phyloP scores from a whole-genome alignment of 2,888 invertebrate genomes.

The Mythimna pallens region DNA sequence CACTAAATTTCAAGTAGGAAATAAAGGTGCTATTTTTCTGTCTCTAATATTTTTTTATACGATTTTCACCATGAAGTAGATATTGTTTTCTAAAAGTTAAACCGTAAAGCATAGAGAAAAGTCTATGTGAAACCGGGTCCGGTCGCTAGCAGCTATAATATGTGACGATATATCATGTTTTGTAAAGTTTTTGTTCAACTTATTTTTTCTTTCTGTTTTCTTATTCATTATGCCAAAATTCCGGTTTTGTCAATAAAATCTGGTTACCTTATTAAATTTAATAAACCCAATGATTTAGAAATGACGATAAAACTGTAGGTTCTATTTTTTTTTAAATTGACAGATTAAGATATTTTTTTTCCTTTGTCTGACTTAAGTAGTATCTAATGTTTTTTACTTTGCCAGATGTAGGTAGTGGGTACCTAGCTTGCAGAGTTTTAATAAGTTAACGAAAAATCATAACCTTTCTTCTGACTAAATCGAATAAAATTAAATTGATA shows the following conservation, averaged over 20 bases:
- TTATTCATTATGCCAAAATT: neutral
- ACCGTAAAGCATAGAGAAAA: neutral
- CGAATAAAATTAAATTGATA: neutral
- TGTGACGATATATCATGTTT: neutral
- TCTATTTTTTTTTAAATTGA: neutral
- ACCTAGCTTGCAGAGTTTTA: neutral
- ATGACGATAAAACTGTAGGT: neutral
- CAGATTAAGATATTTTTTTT: neutral
- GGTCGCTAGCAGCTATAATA: neutral
- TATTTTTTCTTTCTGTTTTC: too few relatives aligned
- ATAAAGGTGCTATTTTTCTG: neutral
- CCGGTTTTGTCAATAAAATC: neutral
- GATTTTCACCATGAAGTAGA: neutral
- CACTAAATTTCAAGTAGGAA: neutral
- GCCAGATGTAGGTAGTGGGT: neutral
- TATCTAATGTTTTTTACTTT: too few relatives aligned
- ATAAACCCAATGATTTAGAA: neutral
- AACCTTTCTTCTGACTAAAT: too few relatives aligned
- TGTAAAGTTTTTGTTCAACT: too few relatives aligned
- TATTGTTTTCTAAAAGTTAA: neutral
- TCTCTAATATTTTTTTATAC: neutral
- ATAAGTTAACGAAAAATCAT: neutral
- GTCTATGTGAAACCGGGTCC: neutral
- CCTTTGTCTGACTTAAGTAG: neutral
- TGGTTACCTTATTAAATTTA: neutral